Conservation (phyloP, 2,113 vertebrate species). For the Anhinga rufa region DNA sequence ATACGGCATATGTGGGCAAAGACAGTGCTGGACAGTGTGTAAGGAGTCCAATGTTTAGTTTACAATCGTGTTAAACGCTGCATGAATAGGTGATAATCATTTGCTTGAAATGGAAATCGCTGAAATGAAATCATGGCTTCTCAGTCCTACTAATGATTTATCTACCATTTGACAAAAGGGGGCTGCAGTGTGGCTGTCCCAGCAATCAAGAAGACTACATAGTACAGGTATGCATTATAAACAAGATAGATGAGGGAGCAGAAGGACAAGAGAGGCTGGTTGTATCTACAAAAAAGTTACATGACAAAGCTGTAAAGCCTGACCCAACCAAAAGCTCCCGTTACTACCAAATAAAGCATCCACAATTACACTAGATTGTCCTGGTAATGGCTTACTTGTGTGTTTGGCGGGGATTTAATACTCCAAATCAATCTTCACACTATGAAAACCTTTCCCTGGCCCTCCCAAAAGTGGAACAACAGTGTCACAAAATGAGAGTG, state of each 20-base stretch:
- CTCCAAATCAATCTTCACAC: background rate
- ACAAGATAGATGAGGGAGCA: background rate
- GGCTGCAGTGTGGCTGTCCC: background rate
- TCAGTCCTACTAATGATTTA: background rate
- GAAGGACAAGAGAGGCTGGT: background rate
- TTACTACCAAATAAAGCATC: background rate
- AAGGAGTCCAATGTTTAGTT: background rate
- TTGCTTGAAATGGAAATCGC: background rate
- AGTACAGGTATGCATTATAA: background rate
- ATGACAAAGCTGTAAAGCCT: background rate
- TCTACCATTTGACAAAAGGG: background rate
- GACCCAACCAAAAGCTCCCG: background rate
- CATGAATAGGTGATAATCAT: background rate
- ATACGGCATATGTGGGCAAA: background rate
- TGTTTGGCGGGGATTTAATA: background rate
- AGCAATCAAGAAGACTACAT: background rate
- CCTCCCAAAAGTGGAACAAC: background rate
- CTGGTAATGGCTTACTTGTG: background rate
- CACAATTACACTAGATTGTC: background rate
- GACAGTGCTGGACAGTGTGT: background rate
- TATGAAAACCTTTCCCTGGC: background rate
- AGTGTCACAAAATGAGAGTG: background rate
- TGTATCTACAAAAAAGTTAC: background rate
- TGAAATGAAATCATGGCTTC: background rate
- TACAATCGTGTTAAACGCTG: background rate